These are phyloP conservation scores for Antheraea pernyi DNA, from an alignment of 1,140 invertebrate species.

Conservation along the genomic window DNA sequence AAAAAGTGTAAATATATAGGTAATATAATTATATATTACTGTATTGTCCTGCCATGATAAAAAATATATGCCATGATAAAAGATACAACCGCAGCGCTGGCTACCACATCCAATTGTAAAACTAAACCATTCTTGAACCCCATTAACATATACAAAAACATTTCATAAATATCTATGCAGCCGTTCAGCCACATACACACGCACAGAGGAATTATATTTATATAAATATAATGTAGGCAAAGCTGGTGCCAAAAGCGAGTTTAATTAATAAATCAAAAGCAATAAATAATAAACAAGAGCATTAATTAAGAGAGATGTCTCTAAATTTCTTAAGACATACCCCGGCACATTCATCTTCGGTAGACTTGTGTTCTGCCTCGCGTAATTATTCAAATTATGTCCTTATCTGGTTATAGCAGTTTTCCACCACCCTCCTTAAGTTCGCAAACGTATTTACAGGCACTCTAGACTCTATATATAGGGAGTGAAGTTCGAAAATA, in stretches of 20 bases:
- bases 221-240: no score
- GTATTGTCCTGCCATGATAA: no score
- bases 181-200: no score
- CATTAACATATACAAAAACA: no score
- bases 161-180: no score
- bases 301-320: conserved; percentile 26
- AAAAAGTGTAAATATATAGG: no score
- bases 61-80: no score
- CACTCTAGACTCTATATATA: conserved; percentile 21
- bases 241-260: background rate
- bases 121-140: no score
- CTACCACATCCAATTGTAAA: no score
- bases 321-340: conserved; percentile 24
- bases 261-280: conserved; percentile 8
- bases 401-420: conserved; percentile 59
- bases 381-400: conserved; percentile 68
- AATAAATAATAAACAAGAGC: conserved; percentile 19
- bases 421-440: conserved; percentile 37
- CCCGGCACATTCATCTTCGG: conserved; percentile 55
- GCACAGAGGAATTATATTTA: no score
- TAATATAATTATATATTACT: no score
- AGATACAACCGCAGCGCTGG: no score
- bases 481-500: conserved; percentile 21
- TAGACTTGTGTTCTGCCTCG: conserved; percentile 39
- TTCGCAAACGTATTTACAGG: conserved; percentile 1